Conservation (phyloP, 2,797 vertebrate genomes). For the Zenarchopterus dispar region DNA sequence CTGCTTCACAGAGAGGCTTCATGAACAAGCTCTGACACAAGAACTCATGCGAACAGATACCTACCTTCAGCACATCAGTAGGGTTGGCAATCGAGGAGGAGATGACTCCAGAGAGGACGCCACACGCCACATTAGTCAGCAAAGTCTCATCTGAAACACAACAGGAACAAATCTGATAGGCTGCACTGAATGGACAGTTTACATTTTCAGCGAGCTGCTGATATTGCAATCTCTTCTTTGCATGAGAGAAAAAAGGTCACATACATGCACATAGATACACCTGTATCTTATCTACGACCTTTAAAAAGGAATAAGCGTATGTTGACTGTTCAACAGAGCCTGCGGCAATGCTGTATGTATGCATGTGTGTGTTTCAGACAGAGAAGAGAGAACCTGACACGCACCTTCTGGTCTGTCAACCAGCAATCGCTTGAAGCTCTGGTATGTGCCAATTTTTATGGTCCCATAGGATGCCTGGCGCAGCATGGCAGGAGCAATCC, state of each 20-base stretch:
- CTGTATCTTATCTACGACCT: constrained; percentile 5
- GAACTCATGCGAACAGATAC: background rate
- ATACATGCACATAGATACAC: background rate
- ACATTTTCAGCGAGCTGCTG: background rate
- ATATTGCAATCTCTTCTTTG: background rate
- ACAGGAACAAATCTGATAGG: constrained; percentile 10
- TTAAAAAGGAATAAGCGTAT: constrained; percentile 18
- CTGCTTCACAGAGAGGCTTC: background rate
- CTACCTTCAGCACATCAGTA: constrained; percentile 96
- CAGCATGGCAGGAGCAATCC: constrained; percentile 92
- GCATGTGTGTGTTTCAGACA: background rate
- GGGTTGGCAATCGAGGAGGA: constrained; percentile 95
- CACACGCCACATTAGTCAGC: constrained; percentile 91
- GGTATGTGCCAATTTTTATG: constrained; percentile 97
- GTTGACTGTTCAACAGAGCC: background rate
- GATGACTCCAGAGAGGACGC: constrained; percentile 92
- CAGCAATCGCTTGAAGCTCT: constrained; percentile 91
- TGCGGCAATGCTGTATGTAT: background rate
- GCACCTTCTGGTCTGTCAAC: constrained; percentile 92
- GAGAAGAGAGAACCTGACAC: constrained; percentile 44
- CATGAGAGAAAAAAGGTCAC: background rate
- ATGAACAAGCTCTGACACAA: background rate
- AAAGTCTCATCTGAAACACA: constrained; percentile 91
- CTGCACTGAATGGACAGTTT: constrained; percentile 4
- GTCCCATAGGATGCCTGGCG: constrained; percentile 96